Base-by-base conservation (phyloP, 1,140 invertebrate genomes). In the Lepidurus couesii region DNA sequence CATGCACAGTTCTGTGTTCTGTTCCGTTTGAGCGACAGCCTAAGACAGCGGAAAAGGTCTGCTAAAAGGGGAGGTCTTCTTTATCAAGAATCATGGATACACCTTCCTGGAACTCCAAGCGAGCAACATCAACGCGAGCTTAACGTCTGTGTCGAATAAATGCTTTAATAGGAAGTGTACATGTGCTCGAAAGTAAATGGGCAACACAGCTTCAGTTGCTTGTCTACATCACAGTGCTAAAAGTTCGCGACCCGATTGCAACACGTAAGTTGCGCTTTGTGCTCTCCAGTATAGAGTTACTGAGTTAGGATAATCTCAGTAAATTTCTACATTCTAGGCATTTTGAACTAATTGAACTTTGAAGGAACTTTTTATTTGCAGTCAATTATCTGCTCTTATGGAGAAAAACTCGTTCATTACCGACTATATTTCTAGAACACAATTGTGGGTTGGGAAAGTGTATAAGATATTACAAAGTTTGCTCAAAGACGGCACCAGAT, bases 171-270 rank as follows among this genome's bases (percentile, higher is more conserved):
- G 16, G 21, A 65, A 5, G 16, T 65, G 16, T 21, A 21, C 16
- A 65, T n/a, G 53, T 65, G 53, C 53, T n/a, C 13, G 21, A 65
- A 65, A 21, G 53, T 65, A 65, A 65, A 65, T 65, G 53, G 53
- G 53, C 53, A 65, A 65, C 13, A 65, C 53, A 65, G 53, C 53
- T 21, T 65, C 53, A 65, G 53, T 65, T n/a, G 53, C 53, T 16
- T 65, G 53, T 65, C 53, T 65, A 21, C 53, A 65, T n/a, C 53
- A 13, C n/a, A 65, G 53, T 21, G 16, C 4, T 16, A 65, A 65
- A 65, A 65, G 53, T 65, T 16, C 53, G 16, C n/a, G 0, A 1
- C 1, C 6, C 53, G 13, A 65, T 65, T 65, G 16, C 10, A 47
- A 47, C 45, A 47, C 45, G 45, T 47, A 47, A 47, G 45, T 47